Evolutionary conservation across 2,888 invertebrate genomes (phyloP).

Genomic region (Latrodectus elegans): DNA sequence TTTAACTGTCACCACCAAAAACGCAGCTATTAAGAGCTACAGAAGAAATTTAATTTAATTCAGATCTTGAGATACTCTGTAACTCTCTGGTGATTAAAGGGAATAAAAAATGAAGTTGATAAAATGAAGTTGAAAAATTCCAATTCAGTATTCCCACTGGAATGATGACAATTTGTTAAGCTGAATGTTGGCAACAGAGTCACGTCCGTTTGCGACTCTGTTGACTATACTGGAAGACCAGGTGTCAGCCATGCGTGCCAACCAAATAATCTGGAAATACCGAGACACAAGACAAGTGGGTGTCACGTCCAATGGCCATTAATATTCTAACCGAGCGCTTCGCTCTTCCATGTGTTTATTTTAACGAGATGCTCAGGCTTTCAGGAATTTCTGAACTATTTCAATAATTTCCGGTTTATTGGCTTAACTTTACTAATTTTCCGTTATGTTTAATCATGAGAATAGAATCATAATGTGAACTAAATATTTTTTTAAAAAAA

Average conservation of each 20-base stretch:
- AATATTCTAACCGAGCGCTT: constrained; percentile 37
- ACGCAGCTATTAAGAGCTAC: too few relatives aligned
- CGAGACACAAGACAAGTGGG: constrained; percentile 13
- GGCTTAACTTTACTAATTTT: too few relatives aligned
- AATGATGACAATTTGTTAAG: neutral
- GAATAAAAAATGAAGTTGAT: neutral
- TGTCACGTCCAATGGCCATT: constrained; percentile 36
- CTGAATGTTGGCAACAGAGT: neutral
- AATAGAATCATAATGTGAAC: too few relatives aligned
- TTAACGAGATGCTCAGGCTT: constrained; percentile 6
- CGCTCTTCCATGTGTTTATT: constrained; percentile 14
- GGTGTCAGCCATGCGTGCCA: constrained; percentile 20
- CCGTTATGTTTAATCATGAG: too few relatives aligned
- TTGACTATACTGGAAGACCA: neutral
- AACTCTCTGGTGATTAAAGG: too few relatives aligned
- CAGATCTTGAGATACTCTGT: too few relatives aligned
- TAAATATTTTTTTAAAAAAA: too few relatives aligned
- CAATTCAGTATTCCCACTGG: neutral
- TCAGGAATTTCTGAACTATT: neutral
- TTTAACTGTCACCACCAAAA: too few relatives aligned
- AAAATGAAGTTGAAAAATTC: neutral
- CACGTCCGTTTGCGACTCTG: neutral
- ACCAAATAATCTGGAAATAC: constrained; percentile 51
- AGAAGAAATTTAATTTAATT: too few relatives aligned
- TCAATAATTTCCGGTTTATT: too few relatives aligned